Conservation (phyloP, 2,888 invertebrate species). For the Oxytorus armatus region DNA sequence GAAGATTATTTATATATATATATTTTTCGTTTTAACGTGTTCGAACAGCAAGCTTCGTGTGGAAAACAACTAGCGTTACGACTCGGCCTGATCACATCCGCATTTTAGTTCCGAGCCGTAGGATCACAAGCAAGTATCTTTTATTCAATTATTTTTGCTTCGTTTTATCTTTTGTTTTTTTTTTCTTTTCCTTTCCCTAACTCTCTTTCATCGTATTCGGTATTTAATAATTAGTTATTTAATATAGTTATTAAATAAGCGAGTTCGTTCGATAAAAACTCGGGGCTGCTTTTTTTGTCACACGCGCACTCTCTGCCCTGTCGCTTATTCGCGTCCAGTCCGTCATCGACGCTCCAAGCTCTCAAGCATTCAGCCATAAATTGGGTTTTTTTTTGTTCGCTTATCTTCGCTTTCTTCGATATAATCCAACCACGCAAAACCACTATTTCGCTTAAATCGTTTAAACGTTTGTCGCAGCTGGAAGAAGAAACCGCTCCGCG, state of each 20-base stretch:
- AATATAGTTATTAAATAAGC: slow-evolving; percentile 79
- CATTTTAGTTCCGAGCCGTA: slow-evolving; percentile 32
- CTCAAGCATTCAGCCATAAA: slow-evolving; percentile 9
- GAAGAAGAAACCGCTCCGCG: slow-evolving; percentile 74
- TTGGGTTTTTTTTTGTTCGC: not conserved
- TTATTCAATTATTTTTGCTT: slow-evolving; percentile 55
- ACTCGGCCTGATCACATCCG: slow-evolving; percentile 36
- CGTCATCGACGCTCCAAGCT: slow-evolving; percentile 35
- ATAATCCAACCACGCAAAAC: slow-evolving; percentile 46
- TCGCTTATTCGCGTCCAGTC: slow-evolving; percentile 37
- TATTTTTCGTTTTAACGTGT: too few species aligned
- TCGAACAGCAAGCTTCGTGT: slow-evolving; percentile 66
- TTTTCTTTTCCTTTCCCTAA: slow-evolving; percentile 27
- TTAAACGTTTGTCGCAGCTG: slow-evolving; percentile 72
- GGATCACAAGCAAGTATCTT: slow-evolving; percentile 53
- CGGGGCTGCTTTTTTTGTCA: slow-evolving; percentile 68
- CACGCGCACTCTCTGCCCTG: slow-evolving; percentile 51
- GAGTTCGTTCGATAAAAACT: slow-evolving; percentile 80
- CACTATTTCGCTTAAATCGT: slow-evolving; percentile 64
- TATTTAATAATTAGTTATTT: slow-evolving; percentile 61
- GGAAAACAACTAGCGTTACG: slow-evolving; percentile 58
- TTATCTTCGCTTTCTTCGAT: not conserved
- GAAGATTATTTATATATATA: slow-evolving; percentile 20
- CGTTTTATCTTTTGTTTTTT: slow-evolving; percentile 39
- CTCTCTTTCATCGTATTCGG: slow-evolving; percentile 41